Conservation (phyloP, 2,797 vertebrate genomes). For the Cirrhinus molitorella region DNA sequence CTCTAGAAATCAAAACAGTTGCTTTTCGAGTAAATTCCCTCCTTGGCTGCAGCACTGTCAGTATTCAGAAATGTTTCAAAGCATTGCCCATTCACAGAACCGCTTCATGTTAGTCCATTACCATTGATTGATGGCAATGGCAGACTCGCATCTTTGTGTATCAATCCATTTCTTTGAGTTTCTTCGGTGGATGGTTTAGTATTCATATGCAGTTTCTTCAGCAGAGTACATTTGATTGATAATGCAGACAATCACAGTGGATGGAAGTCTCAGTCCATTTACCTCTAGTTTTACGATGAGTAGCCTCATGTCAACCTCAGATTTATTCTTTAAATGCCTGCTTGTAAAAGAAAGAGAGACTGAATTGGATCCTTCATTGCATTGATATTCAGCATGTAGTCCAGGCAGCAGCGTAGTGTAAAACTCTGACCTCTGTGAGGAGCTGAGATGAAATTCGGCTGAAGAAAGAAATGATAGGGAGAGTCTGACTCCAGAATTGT, state of each 20-base stretch:
- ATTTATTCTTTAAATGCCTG: conserved; percentile 55
- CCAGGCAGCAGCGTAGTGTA: not conserved
- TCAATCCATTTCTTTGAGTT: conserved; percentile 38
- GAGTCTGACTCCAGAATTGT: conserved; percentile 2
- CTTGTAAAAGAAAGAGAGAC: conserved; percentile 44
- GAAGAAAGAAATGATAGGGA: conserved; percentile 6
- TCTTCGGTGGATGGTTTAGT: conserved; percentile 45
- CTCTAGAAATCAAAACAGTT: not conserved
- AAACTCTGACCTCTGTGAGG: conserved; percentile 44
- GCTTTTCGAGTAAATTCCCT: not conserved
- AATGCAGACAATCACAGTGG: conserved; percentile 58
- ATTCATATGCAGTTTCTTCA: conserved; percentile 47
- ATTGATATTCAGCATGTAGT: conserved; percentile 28
- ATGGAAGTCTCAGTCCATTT: conserved; percentile 62
- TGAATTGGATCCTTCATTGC: conserved; percentile 48
- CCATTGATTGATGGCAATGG: conserved; percentile 40
- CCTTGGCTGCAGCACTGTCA: not conserved
- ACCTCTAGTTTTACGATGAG: conserved; percentile 56
- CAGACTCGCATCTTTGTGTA: conserved; percentile 35
- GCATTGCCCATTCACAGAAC: not conserved
- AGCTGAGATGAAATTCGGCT: conserved; percentile 8
- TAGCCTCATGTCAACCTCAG: conserved; percentile 46
- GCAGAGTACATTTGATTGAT: conserved; percentile 62
- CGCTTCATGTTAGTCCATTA: conserved; percentile 15
- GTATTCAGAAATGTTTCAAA: conserved; percentile 26